These are phyloP conservation scores for Merluccius polli DNA, from an alignment of 2,797 vertebrate genomes.

Conservation along the genomic window DNA sequence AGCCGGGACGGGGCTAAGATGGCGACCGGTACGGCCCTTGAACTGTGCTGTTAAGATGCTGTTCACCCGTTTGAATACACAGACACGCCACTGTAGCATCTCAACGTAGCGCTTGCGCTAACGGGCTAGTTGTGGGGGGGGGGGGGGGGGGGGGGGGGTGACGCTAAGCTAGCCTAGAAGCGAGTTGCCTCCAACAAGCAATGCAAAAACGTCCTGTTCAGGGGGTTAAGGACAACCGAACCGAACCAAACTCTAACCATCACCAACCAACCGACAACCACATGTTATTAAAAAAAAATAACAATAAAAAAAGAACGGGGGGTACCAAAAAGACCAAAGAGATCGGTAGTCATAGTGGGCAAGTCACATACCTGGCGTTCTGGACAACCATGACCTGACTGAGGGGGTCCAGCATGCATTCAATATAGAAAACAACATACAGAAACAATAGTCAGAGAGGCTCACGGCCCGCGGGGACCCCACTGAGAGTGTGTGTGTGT, in stretches of 20 bases:
- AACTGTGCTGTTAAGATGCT: not conserved
- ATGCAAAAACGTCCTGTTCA: constrained; percentile 10
- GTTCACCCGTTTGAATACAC: not conserved
- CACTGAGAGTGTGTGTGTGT: constrained; percentile 29
- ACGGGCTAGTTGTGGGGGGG: not conserved
- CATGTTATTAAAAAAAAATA: constrained; percentile 15
- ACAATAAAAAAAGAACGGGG: constrained; percentile 52
- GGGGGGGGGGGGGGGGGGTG: not conserved
- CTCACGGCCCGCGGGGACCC: constrained; percentile 43
- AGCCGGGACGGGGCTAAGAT: not conserved
- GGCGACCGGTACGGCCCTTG: not conserved
- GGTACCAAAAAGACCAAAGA: constrained; percentile 46
- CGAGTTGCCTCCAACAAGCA: not conserved
- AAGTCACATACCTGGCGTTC: constrained; percentile 96
- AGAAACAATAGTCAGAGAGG: constrained; percentile 74
- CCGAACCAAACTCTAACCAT: constrained; percentile 39
- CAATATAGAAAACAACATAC: constrained; percentile 77
- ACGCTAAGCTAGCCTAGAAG: not conserved
- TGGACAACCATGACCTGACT: constrained; percentile 99
- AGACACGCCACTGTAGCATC: not conserved
- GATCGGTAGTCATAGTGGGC: constrained; percentile 45
- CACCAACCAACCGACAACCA: constrained; percentile 41
- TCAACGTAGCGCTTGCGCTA: not conserved
- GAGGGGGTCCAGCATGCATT: constrained; percentile 83
- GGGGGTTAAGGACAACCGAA: constrained; percentile 21